Conservation (phyloP, 1,140 invertebrate species). For the Uloborus diversus region DNA sequence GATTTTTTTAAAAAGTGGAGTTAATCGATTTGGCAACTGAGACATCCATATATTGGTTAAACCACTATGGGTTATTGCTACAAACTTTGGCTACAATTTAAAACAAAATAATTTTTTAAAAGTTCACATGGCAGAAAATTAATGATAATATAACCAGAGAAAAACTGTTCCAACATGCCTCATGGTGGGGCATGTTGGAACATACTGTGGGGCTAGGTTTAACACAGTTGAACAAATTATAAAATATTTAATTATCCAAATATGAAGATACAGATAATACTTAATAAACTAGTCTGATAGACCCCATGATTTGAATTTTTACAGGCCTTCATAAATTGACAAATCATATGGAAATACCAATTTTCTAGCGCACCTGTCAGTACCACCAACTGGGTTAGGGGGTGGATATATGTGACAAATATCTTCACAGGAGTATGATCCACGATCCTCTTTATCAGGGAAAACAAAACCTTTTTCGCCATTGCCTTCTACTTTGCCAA, state of each 20-base stretch:
- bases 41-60: constrained; percentile 20
- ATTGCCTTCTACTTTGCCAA: not conserved
- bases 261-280: constrained; percentile 26
- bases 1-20: too few relatives aligned
- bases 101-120: constrained; percentile 17
- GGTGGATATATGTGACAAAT: constrained; percentile 2
- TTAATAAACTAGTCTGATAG: constrained; percentile 5
- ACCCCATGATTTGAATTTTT: constrained; percentile 4
- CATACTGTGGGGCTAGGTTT: constrained; percentile 19
- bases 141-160: constrained; percentile 3
- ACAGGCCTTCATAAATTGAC: constrained; percentile 22
- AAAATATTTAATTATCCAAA: not conserved
- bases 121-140: not conserved
- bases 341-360: constrained; percentile 25
- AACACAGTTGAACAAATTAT: constrained; percentile 12
- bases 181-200: constrained; percentile 11
- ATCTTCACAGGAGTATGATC: constrained; percentile 10
- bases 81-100: constrained; percentile 20
- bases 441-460: constrained; percentile 21
- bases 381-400: not conserved
- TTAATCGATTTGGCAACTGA: too few relatives aligned
- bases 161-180: constrained; percentile 11
- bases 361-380: constrained; percentile 21
- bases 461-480: constrained; percentile 8
- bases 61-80: constrained; percentile 1